Base-by-base conservation (phyloP, 2,888 invertebrate species). In the Sphecodes monilicornis region DNA sequence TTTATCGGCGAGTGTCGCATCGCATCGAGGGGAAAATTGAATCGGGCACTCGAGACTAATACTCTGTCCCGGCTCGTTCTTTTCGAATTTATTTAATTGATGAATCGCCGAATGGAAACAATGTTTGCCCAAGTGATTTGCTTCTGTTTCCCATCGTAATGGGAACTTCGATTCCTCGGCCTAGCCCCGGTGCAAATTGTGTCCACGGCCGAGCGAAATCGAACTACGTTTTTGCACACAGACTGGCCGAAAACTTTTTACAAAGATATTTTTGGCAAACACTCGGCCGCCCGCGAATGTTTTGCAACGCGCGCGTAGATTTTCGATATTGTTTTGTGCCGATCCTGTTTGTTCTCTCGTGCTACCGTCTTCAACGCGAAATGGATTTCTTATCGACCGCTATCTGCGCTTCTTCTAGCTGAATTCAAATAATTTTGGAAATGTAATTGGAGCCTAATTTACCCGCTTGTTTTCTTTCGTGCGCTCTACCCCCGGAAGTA, bases 61-160 rank as follows among this genome's bases (percentile, higher is more conserved):
- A 84, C 77, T 43, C 76, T 32, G 60, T 41, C 32, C 60, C 43
- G 41, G 41, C 60, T 46, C 73, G 82, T 83, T 83, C 82, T 81
- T 83, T 73, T 60, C 77, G 82, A 84, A 84, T 84, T 84, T 84
- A 84, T 84, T 84, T 84, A 84, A 84, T 82, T 84, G 82, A 82
- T 74, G 83, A 82, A 82, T 82, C 82, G 82, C 73, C 68, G 83
- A 84, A 82, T 74, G 83, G 77, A 46, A 74, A 82, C 76, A 69
- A 60, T 82, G 82, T 84, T 84, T 84, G 77, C 76, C 72, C 69
- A 82, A 77, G 60, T 70, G 82, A 84, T 84, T 84, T 81, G 83
- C 82, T 84, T 84, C 82, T 77, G 69, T 82, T 84, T 73, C 60
- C 72, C 13, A 22, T 76, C 77, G 77, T 82, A 84, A 84, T 82